These are phyloP conservation scores for Tragulus kanchil DNA, from an alignment of 2,113 vertebrate species.

Conservation along the genomic window DNA sequence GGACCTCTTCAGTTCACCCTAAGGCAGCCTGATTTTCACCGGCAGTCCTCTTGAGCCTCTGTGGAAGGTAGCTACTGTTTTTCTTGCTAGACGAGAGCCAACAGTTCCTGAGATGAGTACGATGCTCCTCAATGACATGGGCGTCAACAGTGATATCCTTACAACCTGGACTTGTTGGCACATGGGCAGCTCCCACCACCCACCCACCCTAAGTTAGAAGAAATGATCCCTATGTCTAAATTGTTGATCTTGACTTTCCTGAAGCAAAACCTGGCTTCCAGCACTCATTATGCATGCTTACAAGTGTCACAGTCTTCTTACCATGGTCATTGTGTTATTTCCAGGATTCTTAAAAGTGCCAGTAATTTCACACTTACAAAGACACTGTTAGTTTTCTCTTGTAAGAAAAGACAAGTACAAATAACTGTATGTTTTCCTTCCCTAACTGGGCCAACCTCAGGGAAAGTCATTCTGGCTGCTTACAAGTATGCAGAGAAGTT, in stretches of 20 bases:
- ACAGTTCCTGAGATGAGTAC: neutral
- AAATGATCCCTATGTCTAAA: neutral
- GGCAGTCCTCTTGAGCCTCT: neutral
- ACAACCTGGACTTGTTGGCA: neutral
- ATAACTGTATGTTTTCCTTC: neutral
- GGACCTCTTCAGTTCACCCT: neutral
- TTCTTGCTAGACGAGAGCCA: neutral
- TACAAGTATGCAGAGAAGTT: neutral
- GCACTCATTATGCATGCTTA: neutral
- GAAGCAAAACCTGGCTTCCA: neutral
- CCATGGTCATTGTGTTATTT: neutral
- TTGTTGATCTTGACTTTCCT: neutral
- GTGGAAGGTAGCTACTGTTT: neutral
- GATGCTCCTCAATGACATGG: neutral
- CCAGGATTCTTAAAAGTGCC: slow-evolving; percentile 9
- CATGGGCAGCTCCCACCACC: neutral
- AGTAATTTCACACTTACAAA: neutral
- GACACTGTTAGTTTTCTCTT: neutral
- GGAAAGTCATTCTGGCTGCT: neutral
- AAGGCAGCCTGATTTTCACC: neutral
- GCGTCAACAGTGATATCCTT: neutral
- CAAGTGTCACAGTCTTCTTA: neutral
- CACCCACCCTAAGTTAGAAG: neutral
- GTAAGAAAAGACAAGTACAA: neutral
- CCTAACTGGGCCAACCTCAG: neutral